phyloP scores from a whole-genome alignment of 2,888 invertebrate genomes.

The Xylocampa areola region DNA sequence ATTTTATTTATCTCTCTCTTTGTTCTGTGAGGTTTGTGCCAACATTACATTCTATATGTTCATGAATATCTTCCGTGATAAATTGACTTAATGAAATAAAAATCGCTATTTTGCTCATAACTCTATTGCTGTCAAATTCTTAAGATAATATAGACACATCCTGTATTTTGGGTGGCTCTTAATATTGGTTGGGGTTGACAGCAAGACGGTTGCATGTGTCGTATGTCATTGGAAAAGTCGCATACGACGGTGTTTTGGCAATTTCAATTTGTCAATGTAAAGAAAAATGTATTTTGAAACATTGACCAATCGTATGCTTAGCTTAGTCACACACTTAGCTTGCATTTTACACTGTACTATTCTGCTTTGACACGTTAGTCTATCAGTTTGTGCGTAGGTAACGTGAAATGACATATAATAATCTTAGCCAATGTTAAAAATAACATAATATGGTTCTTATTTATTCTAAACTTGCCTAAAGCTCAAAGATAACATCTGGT shows the following conservation, averaged over 20 bases:
- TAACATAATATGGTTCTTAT: constrained; percentile 8
- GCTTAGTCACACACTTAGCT: neutral
- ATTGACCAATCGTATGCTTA: constrained; percentile 38
- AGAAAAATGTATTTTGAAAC: constrained; percentile 32
- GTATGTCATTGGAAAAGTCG: constrained; percentile 50
- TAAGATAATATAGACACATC: constrained; percentile 44
- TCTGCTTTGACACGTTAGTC: neutral
- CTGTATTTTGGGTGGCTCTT: constrained; percentile 46
- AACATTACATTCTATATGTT: constrained; percentile 76
- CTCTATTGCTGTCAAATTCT: constrained; percentile 60
- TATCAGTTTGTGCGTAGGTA: neutral
- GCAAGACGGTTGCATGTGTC: constrained; percentile 32
- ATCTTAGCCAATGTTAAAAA: neutral
- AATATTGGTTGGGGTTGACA: constrained; percentile 49
- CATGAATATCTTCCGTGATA: constrained; percentile 66
- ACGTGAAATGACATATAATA: neutral
- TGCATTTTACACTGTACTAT: constrained; percentile 6
- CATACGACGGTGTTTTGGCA: constrained; percentile 22
- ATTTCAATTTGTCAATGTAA: constrained; percentile 56
- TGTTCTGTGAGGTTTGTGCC: constrained; percentile 75
- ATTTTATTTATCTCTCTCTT: constrained; percentile 76
- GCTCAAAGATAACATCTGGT: constrained; percentile 47
- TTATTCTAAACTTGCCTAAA: constrained; percentile 24
- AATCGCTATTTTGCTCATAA: constrained; percentile 60
- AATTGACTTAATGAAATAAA: constrained; percentile 66